Conservation (phyloP, 2,888 invertebrate species). For the Tiliacea citrago region DNA sequence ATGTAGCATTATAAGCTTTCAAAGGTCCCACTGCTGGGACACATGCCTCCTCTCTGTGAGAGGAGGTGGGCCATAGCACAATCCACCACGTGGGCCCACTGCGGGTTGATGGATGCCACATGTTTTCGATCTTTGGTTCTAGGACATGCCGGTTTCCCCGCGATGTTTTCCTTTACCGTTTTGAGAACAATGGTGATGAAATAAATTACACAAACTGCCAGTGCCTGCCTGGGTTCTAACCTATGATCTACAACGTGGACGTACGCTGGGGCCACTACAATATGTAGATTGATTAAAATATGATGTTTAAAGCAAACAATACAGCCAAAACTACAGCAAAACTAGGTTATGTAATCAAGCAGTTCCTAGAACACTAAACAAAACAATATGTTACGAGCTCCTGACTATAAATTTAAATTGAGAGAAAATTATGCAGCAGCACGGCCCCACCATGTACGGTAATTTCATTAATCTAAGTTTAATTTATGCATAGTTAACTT, state of each 20-base stretch:
- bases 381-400: constrained; percentile 56
- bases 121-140: background rate
- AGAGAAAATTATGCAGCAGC: constrained; percentile 74
- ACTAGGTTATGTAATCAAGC: constrained; percentile 33
- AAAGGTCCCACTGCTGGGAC: background rate
- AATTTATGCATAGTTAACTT: constrained; percentile 76
- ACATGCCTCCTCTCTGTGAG: too few relatives aligned
- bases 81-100: background rate
- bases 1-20: background rate
- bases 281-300: constrained; percentile 4
- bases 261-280: background rate
- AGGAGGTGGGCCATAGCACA: background rate
- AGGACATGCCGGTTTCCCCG: background rate
- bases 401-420: constrained; percentile 73
- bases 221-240: background rate
- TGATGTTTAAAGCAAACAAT: background rate
- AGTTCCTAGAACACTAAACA: constrained; percentile 36
- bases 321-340: constrained; percentile 6
- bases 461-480: constrained; percentile 76
- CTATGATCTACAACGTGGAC: background rate
- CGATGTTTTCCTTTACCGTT: background rate
- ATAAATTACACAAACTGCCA: background rate
- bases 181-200: background rate
- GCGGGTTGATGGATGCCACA: background rate
- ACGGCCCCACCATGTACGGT: constrained; percentile 68